A percentile compares a stretch with the other conserved stretches of the same genome.
Evolutionary conservation across 2,113 vertebrate species (phyloP).

Genomic region (Prunella himalayana): DNA sequence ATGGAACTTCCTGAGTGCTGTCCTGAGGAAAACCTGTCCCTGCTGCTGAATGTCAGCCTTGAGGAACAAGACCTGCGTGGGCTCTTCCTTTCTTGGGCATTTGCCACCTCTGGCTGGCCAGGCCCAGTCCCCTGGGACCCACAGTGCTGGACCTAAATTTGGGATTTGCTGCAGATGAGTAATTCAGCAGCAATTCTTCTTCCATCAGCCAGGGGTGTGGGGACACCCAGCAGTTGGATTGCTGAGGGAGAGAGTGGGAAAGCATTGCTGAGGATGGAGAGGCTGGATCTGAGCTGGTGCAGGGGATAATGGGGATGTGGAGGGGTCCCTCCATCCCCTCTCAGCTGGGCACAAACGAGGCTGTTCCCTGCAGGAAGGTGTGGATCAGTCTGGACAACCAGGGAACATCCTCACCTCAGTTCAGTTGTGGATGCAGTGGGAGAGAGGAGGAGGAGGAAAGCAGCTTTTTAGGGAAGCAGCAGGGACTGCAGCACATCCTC

Average conservation of each 20-base stretch:
- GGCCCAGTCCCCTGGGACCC: not conserved
- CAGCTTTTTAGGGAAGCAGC: not conserved
- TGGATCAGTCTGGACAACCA: not conserved
- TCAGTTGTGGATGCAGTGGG: not conserved
- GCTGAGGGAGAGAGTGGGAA: not conserved
- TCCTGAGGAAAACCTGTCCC: not conserved
- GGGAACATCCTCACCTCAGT: not conserved
- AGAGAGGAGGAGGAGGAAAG: not conserved
- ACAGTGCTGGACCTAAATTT: not conserved
- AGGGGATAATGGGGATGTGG: fast-evolving
- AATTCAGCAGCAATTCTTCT: not conserved
- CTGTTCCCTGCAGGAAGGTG: not conserved
- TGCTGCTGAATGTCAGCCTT: not conserved
- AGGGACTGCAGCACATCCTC: not conserved
- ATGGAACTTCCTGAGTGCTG: not conserved
- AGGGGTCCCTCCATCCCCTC: fast-evolving
- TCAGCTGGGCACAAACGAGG: fast-evolving
- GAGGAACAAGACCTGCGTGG: not conserved
- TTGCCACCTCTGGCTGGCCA: not conserved
- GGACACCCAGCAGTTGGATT: not conserved
- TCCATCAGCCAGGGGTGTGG: not conserved
- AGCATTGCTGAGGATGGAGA: not conserved
- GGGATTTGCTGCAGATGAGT: not conserved
- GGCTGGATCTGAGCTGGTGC: fast-evolving
- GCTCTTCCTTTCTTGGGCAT: not conserved